Evolutionary conservation across 1,140 invertebrate species (phyloP), one percentile per base, ranked within the genome.

Genomic region (Agraylea sexmaculata): DNA sequence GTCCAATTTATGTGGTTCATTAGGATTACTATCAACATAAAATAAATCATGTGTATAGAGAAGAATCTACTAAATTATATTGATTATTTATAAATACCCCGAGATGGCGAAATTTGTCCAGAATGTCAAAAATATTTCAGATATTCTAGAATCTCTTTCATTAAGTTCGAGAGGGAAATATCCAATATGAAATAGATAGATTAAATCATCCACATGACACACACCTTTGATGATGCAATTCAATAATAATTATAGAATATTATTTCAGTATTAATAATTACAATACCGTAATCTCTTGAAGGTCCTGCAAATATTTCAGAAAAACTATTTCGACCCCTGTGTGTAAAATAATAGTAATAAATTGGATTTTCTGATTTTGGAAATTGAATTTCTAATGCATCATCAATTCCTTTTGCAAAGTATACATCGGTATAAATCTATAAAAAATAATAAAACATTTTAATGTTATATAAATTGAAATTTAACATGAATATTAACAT

Each of bases 401-500:
- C 47, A 25, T 49, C 40, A 22, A 49, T 43, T 29, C 43, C 43
- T 28, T 37, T 20, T 23, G 33, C 17, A 22, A 49, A 46, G 16
- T 36, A 38, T 13, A 40, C 13, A 34, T 49, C 47, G 0, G 47
- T 45, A 30, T 46, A 49, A 21, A 46, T 43, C 47, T 49, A 29
- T 8, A 45, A 45, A 11, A n/a, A 37, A 31, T 27, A 36, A 18
- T 17, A 25, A 32, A 35, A 31, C 13, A 11, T 27, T 25, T 28
- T 23, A 11, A 23, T 21, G 25, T 16, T 19, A 19, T 15, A 22
- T 34, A 5, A 30, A 30, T 37, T 7, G 12, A 15, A 4, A 15
- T 20, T 6, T 4, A 15, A 12, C 7, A 36, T 6, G 19, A 15
- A 36, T 8, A 50, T 56, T 58, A 43, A 62, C 60, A 54, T 62